phyloP scores from a whole-genome alignment of 2,888 invertebrate species.

The Lithophane ornitopus region DNA sequence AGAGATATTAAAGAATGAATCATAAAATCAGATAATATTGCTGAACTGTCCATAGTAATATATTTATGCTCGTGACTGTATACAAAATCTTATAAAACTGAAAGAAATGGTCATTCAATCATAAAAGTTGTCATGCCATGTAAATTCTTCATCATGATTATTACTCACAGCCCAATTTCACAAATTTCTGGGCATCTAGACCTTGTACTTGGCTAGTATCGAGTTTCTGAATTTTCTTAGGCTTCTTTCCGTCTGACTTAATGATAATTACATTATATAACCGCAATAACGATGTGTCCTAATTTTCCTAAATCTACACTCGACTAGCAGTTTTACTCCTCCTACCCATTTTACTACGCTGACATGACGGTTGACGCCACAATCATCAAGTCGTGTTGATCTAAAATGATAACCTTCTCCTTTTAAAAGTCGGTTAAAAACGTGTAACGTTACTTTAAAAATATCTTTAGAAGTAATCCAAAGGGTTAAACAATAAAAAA shows the following conservation, averaged over 20 bases:
- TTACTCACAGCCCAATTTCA: background rate
- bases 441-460: background rate
- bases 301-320: background rate
- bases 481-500: too few relatives aligned
- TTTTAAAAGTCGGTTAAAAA: background rate
- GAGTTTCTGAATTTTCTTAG: slow-evolving; percentile 3
- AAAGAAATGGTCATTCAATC: background rate
- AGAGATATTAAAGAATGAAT: background rate
- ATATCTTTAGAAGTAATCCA: background rate
- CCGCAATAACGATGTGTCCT: background rate
- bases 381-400: background rate
- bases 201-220: background rate
- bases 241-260: slow-evolving; percentile 27
- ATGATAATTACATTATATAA: slow-evolving; percentile 26
- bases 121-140: background rate
- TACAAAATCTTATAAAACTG: background rate
- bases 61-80: background rate
- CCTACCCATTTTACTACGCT: background rate
- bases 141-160: background rate
- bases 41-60: background rate
- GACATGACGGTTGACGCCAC: background rate
- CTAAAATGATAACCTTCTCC: too few relatives aligned
- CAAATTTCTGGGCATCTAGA: background rate
- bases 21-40: background rate
- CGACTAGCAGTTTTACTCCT: background rate